A percentile compares a stretch with the other conserved stretches of the same genome.
These are phyloP conservation scores for Lepilemur septentrionalis DNA, from an alignment of 2,797 vertebrate genomes.

Conservation along the genomic window DNA sequence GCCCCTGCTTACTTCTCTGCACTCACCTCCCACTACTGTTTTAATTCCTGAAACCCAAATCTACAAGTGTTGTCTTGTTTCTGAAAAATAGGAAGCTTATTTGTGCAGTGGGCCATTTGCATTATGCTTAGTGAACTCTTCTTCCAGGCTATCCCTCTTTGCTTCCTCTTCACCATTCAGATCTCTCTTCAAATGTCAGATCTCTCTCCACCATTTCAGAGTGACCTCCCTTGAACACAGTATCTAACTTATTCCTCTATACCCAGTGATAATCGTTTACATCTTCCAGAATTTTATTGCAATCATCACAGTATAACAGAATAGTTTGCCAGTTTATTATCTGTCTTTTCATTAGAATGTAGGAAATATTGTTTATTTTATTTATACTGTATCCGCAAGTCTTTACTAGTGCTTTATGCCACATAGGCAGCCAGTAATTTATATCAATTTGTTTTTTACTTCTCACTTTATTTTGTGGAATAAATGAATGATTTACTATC, in stretches of 20 bases:
- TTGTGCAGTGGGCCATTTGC: not conserved
- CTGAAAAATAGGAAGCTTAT: not conserved
- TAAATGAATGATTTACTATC: not conserved
- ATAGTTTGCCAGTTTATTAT: not conserved
- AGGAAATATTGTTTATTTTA: not conserved
- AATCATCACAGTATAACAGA: not conserved
- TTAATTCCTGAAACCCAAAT: not conserved
- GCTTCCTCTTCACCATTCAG: not conserved
- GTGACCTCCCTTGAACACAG: fast-evolving
- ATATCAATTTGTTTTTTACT: no score
- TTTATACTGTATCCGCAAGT: not conserved
- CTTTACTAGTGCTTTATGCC: not conserved
- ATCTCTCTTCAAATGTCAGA: not conserved
- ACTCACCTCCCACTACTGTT: not conserved
- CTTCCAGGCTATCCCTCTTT: not conserved
- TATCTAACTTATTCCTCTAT: not conserved
- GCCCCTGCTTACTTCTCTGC: not conserved
- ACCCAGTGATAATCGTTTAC: not conserved
- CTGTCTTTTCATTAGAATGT: not conserved
- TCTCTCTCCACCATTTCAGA: not conserved
- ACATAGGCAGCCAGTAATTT: not conserved
- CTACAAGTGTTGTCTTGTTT: not conserved
- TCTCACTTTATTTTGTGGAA: not conserved
- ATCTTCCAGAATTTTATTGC: not conserved
- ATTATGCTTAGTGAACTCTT: not conserved